A percentile compares a stretch with the other conserved stretches of the same genome.
Conservation (phyloP, 2,888 invertebrate species). For the Xestia xanthographa region DNA sequence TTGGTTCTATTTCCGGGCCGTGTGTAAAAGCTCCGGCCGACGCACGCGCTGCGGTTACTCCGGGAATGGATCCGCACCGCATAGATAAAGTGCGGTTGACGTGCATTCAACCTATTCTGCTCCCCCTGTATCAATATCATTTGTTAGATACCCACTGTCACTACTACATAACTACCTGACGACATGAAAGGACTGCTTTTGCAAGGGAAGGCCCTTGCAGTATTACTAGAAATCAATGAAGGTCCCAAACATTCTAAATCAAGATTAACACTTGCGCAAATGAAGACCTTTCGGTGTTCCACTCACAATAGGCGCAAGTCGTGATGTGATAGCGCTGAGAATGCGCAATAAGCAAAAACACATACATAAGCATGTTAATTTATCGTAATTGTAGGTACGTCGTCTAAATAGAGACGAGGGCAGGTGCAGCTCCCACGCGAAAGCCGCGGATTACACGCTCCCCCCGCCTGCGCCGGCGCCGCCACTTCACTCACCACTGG, state of each 20-base stretch:
- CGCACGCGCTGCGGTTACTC: slow-evolving; percentile 76
- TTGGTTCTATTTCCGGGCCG: slow-evolving; percentile 70
- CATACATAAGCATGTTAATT: slow-evolving; percentile 74
- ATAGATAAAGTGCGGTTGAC: slow-evolving; percentile 75
- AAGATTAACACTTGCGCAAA: slow-evolving; percentile 63
- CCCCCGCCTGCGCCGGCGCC: slow-evolving; percentile 54
- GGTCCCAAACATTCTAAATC: slow-evolving; percentile 47
- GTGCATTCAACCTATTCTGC: slow-evolving; percentile 53
- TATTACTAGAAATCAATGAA: slow-evolving; percentile 52
- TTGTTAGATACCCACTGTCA: slow-evolving; percentile 16
- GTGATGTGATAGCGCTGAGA: slow-evolving; percentile 64
- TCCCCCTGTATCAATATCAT: slow-evolving; percentile 45
- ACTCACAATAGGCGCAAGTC: slow-evolving; percentile 54
- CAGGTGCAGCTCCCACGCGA: slow-evolving; percentile 79
- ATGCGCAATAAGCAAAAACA: slow-evolving; percentile 75
- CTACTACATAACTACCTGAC: slow-evolving; percentile 16
- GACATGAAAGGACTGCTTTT: not conserved
- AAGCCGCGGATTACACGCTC: slow-evolving; percentile 70
- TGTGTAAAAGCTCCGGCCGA: slow-evolving; percentile 63
- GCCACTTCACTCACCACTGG: slow-evolving; percentile 50
- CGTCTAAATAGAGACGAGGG: slow-evolving; percentile 69
- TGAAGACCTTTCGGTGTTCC: slow-evolving; percentile 41
- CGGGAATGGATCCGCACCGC: slow-evolving; percentile 68
- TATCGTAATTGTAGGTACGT: slow-evolving; percentile 73
- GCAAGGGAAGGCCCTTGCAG: slow-evolving; percentile 1